phyloP scores from a whole-genome alignment of 2,113 vertebrate genomes.

The Atherinomorus stipes region DNA sequence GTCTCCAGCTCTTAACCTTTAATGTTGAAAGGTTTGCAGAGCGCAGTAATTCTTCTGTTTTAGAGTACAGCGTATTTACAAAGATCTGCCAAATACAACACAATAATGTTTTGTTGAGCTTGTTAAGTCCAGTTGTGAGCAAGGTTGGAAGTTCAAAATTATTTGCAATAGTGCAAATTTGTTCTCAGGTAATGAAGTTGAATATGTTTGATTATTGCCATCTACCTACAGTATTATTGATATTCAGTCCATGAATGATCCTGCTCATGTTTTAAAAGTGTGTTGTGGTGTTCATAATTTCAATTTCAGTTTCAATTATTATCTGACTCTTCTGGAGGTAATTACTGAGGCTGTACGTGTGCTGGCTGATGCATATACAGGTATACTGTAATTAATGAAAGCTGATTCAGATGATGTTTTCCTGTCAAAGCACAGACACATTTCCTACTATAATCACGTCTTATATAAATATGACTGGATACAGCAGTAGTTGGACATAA shows the following conservation, averaged over 20 bases:
- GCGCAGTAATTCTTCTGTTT: slow-evolving; percentile 7
- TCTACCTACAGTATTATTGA: neutral
- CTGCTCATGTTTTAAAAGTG: neutral
- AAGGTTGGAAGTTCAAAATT: no score
- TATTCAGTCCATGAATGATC: neutral
- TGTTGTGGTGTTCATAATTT: slow-evolving; percentile 24
- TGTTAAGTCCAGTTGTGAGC: no score
- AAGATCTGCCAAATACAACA: neutral
- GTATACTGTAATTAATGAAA: slow-evolving; percentile 6
- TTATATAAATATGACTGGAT: slow-evolving; percentile 7
- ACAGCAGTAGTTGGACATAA: neutral
- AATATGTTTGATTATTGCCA: neutral
- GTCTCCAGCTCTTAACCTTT: slow-evolving; percentile 25
- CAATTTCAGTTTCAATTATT: slow-evolving; percentile 16
- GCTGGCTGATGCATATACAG: neutral
- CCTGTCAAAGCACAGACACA: neutral
- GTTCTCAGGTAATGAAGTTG: no score
- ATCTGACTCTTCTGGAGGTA: neutral
- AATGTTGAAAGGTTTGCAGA: slow-evolving; percentile 7
- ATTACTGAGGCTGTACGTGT: slow-evolving; percentile 11
- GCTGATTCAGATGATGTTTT: slow-evolving; percentile 1
- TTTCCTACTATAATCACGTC: slow-evolving; percentile 15
- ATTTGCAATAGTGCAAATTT: no score
- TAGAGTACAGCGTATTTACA: neutral
- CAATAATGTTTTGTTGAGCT: neutral